Conservation (phyloP, 2,888 invertebrate species). For the Mimachlamys varia region DNA sequence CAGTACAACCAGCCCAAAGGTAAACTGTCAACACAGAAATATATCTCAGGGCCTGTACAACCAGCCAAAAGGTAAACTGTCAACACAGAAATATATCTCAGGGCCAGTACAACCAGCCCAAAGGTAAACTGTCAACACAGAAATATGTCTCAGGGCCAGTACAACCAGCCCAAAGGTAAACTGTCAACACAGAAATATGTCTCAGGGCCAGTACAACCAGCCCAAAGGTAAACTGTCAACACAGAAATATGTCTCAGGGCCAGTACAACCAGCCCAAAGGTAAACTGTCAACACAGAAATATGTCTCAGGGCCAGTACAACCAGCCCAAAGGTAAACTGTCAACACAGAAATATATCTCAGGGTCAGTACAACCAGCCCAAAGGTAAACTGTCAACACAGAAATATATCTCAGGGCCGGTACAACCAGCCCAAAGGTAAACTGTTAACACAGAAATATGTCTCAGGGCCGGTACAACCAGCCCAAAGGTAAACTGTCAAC, state of each 20-base stretch:
- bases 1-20: slow-evolving; percentile 1
- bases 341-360: too few species aligned
- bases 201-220: too few species aligned
- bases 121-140: neutral
- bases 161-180: too few species aligned
- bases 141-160: too few species aligned
- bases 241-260: neutral
- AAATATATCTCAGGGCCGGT: too few species aligned
- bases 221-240: too few species aligned
- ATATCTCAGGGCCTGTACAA: too few species aligned
- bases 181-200: too few species aligned
- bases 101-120: neutral
- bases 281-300: neutral
- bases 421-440: neutral
- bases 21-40: neutral
- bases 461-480: too few species aligned
- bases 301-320: too few species aligned
- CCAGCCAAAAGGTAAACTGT: too few species aligned
- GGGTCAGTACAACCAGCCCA: neutral
- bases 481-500: neutral
- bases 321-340: neutral
- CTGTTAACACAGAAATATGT: neutral
- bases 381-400: neutral
- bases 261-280: neutral
- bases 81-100: neutral